These are phyloP conservation scores for Pterocles gutturalis DNA, from an alignment of 2,113 vertebrate species.

Conservation along the genomic window DNA sequence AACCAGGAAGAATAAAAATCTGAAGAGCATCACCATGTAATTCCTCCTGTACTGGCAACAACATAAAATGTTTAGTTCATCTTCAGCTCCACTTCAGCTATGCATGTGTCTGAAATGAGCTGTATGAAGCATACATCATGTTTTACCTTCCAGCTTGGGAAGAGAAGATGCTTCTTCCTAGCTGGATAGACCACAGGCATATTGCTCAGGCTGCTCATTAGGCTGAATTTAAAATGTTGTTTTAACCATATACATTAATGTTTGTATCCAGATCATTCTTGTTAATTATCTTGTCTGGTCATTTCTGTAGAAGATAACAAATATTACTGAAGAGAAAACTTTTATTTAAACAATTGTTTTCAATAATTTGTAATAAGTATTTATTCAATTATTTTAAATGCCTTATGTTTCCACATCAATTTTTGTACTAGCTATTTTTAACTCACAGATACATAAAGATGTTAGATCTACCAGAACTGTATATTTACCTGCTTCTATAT, in stretches of 20 bases:
- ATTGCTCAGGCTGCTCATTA: not conserved
- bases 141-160: not conserved
- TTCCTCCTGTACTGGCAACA: rapidly evolving
- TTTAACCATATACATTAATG: not conserved
- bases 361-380: not conserved
- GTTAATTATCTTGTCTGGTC: not conserved
- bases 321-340: not conserved
- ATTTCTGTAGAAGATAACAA: not conserved
- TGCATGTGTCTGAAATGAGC: not conserved
- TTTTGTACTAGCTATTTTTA: not conserved
- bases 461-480: not conserved
- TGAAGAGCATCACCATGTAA: not conserved
- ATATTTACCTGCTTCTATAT: not conserved
- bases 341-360: not conserved
- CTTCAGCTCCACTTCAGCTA: not conserved
- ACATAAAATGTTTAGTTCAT: not conserved
- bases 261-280: not conserved
- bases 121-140: not conserved
- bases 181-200: not conserved
- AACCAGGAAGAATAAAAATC: not conserved
- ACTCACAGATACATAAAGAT: not conserved
- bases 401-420: not conserved
- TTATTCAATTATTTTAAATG: not conserved
- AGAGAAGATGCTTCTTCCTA: not conserved
- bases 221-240: not conserved